Percentiles rank a stretch among this genome's conserved stretches.
phyloP scores from a whole-genome alignment of 1,140 invertebrate genomes.

The Apis laboriosa region DNA sequence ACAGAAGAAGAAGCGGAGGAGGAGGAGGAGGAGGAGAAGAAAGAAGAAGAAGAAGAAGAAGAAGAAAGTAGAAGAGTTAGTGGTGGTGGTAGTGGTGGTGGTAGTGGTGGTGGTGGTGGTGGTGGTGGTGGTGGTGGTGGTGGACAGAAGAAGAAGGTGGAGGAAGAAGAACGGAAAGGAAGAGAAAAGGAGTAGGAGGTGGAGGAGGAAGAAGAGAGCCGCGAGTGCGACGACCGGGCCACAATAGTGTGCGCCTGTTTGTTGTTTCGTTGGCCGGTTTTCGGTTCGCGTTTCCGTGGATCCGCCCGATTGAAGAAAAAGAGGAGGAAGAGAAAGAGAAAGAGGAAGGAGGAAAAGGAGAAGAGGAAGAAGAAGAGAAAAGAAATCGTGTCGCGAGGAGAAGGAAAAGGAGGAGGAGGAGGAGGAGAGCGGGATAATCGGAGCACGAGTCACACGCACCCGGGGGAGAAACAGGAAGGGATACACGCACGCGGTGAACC shows the following conservation, averaged over 20 bases:
- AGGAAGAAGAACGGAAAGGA: conserved; percentile 37
- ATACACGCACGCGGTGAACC: not conserved
- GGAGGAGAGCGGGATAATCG: not conserved
- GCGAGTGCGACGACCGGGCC: conserved; percentile 65
- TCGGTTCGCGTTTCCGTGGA: conserved; percentile 30
- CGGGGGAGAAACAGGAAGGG: not conserved
- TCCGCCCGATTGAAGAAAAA: not conserved
- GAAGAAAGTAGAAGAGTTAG: no score
- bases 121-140: not conserved
- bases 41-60: not conserved
- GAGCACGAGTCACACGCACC: not conserved
- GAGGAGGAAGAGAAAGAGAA: no score
- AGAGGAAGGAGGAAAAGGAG: no score
- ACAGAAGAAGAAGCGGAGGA: not conserved
- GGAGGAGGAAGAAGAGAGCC: conserved; percentile 61
- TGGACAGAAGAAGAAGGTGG: not conserved
- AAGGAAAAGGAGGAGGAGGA: no score
- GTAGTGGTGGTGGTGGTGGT: no score
- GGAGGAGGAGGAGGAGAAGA: conserved; percentile 7
- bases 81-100: no score
- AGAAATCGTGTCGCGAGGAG: no score
- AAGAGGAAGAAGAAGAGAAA: no score
- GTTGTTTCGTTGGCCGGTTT: conserved; percentile 61
- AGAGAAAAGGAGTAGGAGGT: conserved; percentile 40
- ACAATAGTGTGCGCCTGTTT: conserved; percentile 62